Evolutionary conservation across 2,797 vertebrate genomes (phyloP).

Genomic region (Iguana delicatissima): DNA sequence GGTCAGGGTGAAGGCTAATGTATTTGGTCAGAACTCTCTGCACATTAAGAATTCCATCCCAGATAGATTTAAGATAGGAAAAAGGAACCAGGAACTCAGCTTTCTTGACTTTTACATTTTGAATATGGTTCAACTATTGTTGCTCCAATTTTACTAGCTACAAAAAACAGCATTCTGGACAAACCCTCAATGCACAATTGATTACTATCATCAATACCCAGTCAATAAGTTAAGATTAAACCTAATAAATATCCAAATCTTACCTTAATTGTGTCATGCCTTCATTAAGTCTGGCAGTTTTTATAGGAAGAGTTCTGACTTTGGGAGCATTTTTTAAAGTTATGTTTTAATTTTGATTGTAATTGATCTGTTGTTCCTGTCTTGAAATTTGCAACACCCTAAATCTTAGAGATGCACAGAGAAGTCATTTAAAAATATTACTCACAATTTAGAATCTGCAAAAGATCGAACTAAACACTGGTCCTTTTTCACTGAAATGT

Average conservation of each 20-base stretch:
- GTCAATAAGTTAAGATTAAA: neutral
- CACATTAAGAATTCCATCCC: neutral
- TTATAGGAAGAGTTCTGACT: neutral
- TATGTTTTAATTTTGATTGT: neutral
- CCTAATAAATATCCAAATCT: too few relatives aligned
- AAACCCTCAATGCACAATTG: neutral
- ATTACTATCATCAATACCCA: neutral
- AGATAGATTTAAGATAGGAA: neutral
- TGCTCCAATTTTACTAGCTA: neutral
- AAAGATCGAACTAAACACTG: slow-evolving; percentile 96
- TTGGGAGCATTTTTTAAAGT: neutral
- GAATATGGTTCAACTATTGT: neutral
- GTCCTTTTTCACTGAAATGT: slow-evolving; percentile 94
- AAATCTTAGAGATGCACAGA: neutral
- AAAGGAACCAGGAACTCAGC: too few relatives aligned
- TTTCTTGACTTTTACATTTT: neutral
- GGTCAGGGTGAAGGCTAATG: neutral
- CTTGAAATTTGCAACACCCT: neutral
- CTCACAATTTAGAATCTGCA: slow-evolving; percentile 96
- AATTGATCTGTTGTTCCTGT: neutral
- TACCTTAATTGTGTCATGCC: neutral
- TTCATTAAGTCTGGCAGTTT: neutral
- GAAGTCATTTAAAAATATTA: slow-evolving; percentile 55
- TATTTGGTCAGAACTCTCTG: neutral
- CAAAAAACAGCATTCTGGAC: neutral